Evolutionary conservation across 2,888 invertebrate species (phyloP).

Genomic region (Hermaeophaga mercurialis): DNA sequence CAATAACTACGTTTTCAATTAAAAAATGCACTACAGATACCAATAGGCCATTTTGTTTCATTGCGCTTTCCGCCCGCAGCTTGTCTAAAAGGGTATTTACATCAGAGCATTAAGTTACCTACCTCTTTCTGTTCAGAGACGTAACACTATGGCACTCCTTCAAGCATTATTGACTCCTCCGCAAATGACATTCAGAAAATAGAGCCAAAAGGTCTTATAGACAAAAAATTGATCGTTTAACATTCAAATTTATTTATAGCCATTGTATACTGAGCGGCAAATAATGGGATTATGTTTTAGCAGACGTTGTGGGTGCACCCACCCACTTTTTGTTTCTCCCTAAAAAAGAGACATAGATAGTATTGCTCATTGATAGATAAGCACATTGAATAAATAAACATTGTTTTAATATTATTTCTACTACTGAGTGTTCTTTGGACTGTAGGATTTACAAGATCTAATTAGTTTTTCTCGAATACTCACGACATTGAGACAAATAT

Average conservation of each 20-base stretch:
- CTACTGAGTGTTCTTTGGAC: too few species aligned
- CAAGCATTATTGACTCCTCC: conserved; percentile 19
- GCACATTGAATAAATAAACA: too few species aligned
- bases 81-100: background rate
- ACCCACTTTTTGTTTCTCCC: background rate
- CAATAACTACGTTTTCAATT: too few species aligned
- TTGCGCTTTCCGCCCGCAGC: too few species aligned
- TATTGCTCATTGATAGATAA: too few species aligned
- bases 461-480: too few species aligned
- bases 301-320: conserved; percentile 5
- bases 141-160: conserved; percentile 18
- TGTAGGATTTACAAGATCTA: too few species aligned
- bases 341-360: background rate
- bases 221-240: conserved; percentile 8
- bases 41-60: too few species aligned
- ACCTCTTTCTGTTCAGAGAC: background rate
- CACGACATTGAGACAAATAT: too few species aligned
- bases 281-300: conserved; percentile 6
- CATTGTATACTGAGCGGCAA: conserved; percentile 3
- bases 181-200: conserved; percentile 23
- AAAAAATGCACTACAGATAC: too few species aligned
- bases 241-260: conserved; percentile 18
- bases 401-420: too few species aligned
- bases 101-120: background rate
- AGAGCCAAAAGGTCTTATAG: background rate